Conservation (phyloP, 2,797 vertebrate genomes). For the Cuculus canorus region DNA sequence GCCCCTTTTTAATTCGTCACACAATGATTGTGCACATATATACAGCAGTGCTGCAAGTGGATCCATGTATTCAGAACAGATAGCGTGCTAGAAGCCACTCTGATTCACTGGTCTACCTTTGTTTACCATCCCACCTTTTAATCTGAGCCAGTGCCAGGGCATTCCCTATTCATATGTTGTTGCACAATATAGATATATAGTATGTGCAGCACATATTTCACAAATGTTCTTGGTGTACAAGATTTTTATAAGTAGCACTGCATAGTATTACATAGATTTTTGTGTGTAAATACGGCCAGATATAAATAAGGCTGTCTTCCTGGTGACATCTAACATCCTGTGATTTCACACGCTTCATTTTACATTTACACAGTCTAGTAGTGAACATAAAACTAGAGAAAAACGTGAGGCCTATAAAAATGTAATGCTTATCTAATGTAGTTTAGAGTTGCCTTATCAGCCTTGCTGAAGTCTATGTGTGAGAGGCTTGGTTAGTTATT, state of each 20-base stretch:
- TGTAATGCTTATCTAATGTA: not conserved
- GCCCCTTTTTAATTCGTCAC: slow-evolving; percentile 25
- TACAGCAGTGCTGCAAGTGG: not conserved
- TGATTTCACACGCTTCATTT: not conserved
- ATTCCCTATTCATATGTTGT: not conserved
- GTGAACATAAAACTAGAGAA: not conserved
- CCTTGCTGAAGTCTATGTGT: not conserved
- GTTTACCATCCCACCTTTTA: not conserved
- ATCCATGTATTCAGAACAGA: not conserved
- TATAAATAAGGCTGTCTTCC: not conserved
- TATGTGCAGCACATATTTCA: not conserved
- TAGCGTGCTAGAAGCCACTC: not conserved
- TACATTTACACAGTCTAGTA: not conserved
- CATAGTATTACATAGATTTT: accelerated
- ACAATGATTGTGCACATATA: not conserved
- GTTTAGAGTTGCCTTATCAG: not conserved
- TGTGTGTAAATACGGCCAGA: not conserved
- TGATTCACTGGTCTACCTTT: not conserved
- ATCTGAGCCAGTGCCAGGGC: not conserved
- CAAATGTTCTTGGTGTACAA: not conserved
- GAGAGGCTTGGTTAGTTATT: not conserved
- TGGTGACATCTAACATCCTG: not conserved
- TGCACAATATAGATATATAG: not conserved
- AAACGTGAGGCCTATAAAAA: not conserved
- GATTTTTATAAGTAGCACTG: not conserved